Percentiles rank a stretch among this genome's conserved stretches.
phyloP scores from a whole-genome alignment of 2,888 invertebrate species.

The Chrysolina oricalcia region DNA sequence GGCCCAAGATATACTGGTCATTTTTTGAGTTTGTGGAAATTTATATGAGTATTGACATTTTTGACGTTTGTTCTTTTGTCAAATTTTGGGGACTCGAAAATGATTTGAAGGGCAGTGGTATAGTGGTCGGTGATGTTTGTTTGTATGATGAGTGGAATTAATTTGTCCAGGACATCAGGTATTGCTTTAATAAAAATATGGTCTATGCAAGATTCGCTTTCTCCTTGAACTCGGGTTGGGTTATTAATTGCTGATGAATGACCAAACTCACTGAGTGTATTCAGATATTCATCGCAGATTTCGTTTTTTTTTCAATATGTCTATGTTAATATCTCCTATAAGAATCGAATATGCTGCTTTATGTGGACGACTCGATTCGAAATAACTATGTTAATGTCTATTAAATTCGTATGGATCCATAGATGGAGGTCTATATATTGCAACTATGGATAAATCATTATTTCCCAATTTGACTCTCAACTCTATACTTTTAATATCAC shows the following conservation, averaged over 20 bases:
- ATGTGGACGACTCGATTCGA: background rate
- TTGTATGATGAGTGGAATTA: conserved; percentile 4
- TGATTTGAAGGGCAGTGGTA: background rate
- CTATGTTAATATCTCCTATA: conserved; percentile 3
- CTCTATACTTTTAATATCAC: background rate
- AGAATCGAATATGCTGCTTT: background rate
- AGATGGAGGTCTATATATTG: conserved; percentile 7
- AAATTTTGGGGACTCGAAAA: background rate
- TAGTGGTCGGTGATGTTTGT: background rate
- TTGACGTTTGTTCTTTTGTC: background rate
- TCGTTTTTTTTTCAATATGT: background rate
- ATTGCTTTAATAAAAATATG: conserved; percentile 11
- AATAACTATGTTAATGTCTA: background rate
- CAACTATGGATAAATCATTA: background rate
- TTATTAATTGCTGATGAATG: background rate
- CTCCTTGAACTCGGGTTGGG: background rate
- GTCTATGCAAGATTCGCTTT: conserved; percentile 5
- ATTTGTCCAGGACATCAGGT: background rate
- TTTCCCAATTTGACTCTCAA: background rate
- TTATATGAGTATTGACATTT: background rate
- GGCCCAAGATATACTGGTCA: background rate
- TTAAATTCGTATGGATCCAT: background rate
- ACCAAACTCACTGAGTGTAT: conserved; percentile 1
- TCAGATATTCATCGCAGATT: background rate
- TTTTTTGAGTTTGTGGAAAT: conserved; percentile 1